Evolutionary conservation across 2,113 vertebrate genomes (phyloP).

Genomic region (Cacatua alba): DNA sequence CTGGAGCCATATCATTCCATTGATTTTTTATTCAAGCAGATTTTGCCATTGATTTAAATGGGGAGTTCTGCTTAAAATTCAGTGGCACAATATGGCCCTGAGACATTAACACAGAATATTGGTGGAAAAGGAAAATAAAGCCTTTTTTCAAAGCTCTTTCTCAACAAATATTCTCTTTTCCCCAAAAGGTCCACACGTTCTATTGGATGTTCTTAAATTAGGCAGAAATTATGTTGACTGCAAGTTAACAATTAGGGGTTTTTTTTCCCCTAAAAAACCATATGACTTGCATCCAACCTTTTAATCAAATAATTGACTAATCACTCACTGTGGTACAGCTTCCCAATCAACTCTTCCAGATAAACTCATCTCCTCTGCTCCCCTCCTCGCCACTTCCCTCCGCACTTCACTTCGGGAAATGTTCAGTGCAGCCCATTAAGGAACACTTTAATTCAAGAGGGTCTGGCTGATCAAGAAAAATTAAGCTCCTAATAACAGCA

Average conservation of each 20-base stretch:
- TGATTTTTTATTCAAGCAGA: slow-evolving; percentile 69
- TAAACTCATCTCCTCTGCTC: slow-evolving; percentile 38
- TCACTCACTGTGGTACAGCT: slow-evolving; percentile 76
- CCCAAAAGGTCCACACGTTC: slow-evolving; percentile 40
- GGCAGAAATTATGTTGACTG: slow-evolving; percentile 52
- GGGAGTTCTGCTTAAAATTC: slow-evolving; percentile 64
- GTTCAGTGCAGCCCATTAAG: slow-evolving; percentile 76
- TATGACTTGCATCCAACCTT: slow-evolving; percentile 67
- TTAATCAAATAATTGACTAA: slow-evolving; percentile 92
- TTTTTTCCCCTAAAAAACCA: not conserved
- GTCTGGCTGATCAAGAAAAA: slow-evolving; percentile 94
- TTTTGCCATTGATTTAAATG: slow-evolving; percentile 64
- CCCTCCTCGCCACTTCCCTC: not conserved
- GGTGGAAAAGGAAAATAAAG: slow-evolving; percentile 49
- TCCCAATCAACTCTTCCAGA: slow-evolving; percentile 77
- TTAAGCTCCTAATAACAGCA: slow-evolving; percentile 90
- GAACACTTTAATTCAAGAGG: slow-evolving; percentile 81
- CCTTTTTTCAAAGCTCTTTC: slow-evolving; percentile 39
- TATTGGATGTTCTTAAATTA: slow-evolving; percentile 49
- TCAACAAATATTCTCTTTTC: slow-evolving; percentile 38
- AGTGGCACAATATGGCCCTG: slow-evolving; percentile 52
- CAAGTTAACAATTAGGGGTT: slow-evolving; percentile 36
- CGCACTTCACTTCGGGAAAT: slow-evolving; percentile 57
- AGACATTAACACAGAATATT: slow-evolving; percentile 65
- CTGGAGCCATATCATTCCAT: slow-evolving; percentile 47